A percentile compares a stretch with the other conserved stretches of the same genome.
phyloP scores from a whole-genome alignment of 2,113 vertebrate genomes.

The Delphinapterus leucas region DNA sequence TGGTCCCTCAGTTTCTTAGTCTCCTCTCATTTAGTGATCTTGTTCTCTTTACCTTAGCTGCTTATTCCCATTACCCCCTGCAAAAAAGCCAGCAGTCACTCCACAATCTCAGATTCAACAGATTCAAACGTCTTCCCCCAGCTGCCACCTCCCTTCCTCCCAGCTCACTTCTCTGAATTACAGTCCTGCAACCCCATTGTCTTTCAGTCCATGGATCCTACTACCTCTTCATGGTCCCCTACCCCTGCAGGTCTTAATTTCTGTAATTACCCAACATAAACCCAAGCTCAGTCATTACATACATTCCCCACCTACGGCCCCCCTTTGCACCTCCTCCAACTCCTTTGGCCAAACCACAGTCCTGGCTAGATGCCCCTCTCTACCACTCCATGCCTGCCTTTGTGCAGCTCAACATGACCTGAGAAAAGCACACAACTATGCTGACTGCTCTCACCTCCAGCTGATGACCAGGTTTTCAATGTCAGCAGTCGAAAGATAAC shows the following conservation, averaged over 20 bases:
- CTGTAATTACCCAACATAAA: not conserved
- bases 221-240: not conserved
- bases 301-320: not conserved
- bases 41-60: not conserved
- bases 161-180: not conserved
- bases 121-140: not conserved
- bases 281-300: not conserved
- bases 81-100: not conserved
- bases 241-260: not conserved
- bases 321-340: not conserved
- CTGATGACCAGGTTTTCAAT: not conserved
- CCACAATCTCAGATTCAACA: not conserved
- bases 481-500: not conserved
- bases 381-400: not conserved
- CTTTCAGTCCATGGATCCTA: not conserved
- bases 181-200: fast-evolving
- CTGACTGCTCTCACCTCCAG: not conserved
- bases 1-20: not conserved
- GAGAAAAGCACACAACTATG: not conserved
- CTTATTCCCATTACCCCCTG: not conserved
- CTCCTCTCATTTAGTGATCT: not conserved
- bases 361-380: not conserved
- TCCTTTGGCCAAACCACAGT: not conserved
- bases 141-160: fast-evolving
- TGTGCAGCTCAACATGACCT: not conserved